Percentiles rank a stretch among this genome's conserved stretches.
Conservation (phyloP, 2,797 vertebrate genomes). For the Mionectes olivaceus region DNA sequence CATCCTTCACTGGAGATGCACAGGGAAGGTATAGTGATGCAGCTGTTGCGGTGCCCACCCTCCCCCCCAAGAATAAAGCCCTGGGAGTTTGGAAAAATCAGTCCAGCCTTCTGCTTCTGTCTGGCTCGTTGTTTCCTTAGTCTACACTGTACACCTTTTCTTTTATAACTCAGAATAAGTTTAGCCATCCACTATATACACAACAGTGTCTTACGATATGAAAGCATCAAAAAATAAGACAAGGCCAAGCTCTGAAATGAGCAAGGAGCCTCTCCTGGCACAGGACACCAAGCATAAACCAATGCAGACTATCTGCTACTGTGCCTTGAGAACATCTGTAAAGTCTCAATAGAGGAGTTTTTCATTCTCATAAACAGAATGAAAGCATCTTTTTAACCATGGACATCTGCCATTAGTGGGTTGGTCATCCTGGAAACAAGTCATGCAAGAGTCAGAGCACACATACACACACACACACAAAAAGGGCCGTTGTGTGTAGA, state of each 20-base stretch:
- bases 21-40: background rate
- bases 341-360: background rate
- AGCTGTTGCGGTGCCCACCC: background rate
- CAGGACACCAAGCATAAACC: background rate
- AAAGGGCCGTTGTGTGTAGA: background rate
- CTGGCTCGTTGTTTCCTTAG: background rate
- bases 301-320: background rate
- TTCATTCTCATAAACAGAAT: background rate
- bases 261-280: background rate
- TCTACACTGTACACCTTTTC: background rate
- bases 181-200: background rate
- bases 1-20: background rate
- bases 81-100: background rate
- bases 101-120: background rate
- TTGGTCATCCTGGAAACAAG: background rate
- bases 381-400: conserved; percentile 7
- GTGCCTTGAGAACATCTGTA: background rate
- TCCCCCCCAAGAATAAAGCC: background rate
- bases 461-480: background rate
- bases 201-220: background rate
- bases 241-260: background rate
- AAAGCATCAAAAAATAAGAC: background rate
- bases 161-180: background rate
- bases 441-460: background rate
- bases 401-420: background rate